phyloP scores from a whole-genome alignment of 2,113 vertebrate genomes.

The Danionella cerebrum region DNA sequence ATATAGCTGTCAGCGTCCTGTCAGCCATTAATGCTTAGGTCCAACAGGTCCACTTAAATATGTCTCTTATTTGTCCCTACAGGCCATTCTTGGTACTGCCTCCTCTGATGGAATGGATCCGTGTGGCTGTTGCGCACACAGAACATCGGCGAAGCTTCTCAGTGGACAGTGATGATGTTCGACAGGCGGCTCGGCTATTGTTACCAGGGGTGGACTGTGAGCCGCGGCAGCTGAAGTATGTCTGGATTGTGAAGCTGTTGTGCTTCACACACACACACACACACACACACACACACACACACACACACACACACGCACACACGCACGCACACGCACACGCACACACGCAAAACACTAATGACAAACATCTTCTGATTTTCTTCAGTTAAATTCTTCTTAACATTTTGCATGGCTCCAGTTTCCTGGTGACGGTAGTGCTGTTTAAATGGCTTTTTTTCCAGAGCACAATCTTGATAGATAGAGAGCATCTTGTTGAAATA shows the following conservation, averaged over 20 bases:
- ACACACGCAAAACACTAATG: not conserved
- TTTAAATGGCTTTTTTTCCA: slow-evolving; percentile 11
- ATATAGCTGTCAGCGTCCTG: too few relatives aligned
- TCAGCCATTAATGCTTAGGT: too few relatives aligned
- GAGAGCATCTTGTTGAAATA: slow-evolving; percentile 1
- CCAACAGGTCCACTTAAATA: not conserved
- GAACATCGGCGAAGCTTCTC: slow-evolving; percentile 93
- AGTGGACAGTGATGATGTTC: slow-evolving; percentile 94
- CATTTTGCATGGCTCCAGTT: not conserved
- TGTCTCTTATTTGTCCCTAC: slow-evolving; percentile 28
- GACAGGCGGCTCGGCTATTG: slow-evolving; percentile 89
- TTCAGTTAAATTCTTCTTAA: not conserved
- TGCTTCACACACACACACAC: not conserved
- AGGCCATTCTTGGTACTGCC: slow-evolving; percentile 96
- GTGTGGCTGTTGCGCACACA: slow-evolving; percentile 89
- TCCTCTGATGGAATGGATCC: slow-evolving; percentile 97
- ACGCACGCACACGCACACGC: not conserved
- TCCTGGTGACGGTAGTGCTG: not conserved
- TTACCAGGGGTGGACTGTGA: slow-evolving; percentile 96
- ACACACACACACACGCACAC: not conserved
- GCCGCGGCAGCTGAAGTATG: slow-evolving; percentile 92
- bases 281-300: not conserved
- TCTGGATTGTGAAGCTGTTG: not conserved
- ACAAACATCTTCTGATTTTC: too few relatives aligned
- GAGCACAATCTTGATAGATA: slow-evolving; percentile 19